Percentiles rank a stretch among this genome's conserved stretches.
phyloP scores from a whole-genome alignment of 2,113 vertebrate species.

The Raja brachyura region DNA sequence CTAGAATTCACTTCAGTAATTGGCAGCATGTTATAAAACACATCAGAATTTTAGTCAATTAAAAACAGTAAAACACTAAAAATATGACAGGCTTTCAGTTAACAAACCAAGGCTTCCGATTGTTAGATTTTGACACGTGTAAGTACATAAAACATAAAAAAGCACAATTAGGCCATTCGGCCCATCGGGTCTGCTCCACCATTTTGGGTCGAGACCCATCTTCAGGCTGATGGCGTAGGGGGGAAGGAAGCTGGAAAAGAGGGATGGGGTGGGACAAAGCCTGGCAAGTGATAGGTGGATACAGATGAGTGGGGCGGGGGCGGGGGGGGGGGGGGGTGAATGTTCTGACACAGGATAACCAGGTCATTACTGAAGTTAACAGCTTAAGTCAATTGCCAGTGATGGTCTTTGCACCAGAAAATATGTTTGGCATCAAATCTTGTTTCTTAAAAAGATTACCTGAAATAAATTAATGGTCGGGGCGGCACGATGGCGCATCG shows the following conservation, averaged over 20 bases:
- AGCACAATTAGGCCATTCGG: too few relatives aligned
- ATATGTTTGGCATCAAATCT: neutral
- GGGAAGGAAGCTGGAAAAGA: too few relatives aligned
- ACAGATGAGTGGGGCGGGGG: too few relatives aligned
- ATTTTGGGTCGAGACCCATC: too few relatives aligned
- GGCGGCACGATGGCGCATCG: too few relatives aligned
- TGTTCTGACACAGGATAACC: neutral
- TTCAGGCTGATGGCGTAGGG: too few relatives aligned
- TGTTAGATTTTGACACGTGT: neutral
- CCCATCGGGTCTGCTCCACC: too few relatives aligned
- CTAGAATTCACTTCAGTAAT: neutral
- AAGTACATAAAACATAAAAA: too few relatives aligned
- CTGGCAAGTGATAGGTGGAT: neutral
- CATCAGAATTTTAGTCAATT: neutral
- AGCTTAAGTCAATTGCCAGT: neutral
- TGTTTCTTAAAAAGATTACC: neutral
- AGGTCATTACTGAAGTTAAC: neutral
- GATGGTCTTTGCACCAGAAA: neutral
- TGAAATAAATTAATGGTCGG: neutral
- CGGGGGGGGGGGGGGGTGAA: neutral
- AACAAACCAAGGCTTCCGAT: too few relatives aligned
- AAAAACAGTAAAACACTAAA: neutral
- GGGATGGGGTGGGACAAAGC: too few relatives aligned
- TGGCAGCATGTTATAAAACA: neutral
- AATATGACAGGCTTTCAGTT: neutral